Base-by-base conservation (phyloP, 2,113 vertebrate species). In the Physeter macrocephalus region DNA sequence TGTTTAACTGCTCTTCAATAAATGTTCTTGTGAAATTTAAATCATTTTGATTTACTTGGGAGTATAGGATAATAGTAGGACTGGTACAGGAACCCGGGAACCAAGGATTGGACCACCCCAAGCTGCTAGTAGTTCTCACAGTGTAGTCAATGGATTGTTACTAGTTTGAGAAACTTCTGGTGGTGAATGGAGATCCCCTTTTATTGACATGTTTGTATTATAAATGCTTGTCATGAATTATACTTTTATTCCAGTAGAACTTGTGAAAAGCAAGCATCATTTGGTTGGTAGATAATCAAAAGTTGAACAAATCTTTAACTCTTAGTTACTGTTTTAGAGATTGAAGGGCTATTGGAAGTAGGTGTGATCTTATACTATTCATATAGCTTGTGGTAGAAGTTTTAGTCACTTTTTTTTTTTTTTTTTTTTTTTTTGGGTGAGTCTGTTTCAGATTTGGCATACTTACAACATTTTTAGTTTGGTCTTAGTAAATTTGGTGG, bases 401-500 rank as follows among this genome's bases (percentile, higher is more conserved):
- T 91, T 49, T 83, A 67, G 64, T 93, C 8, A 6, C 36, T n/a
- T 87, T 21, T 23, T 36, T 13, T 43, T 15, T 75, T 57, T 36
- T 18, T 43, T n/a, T 15, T 75, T 57, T 41, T 43, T 43, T 15
- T 27, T 17, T 62, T 57, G 54, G 27, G 12, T 41, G 54, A 78
- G 23, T 61, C 5, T 83, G 72, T 81, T 94, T 57, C 52, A 36
- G 39, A 17, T 86, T 78, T 74, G 46, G 21, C 21, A n/a, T 59
- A 67, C 23, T 93, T 81, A 64, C 20, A 86, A 21, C 93, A 49
- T 41, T 93, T 92, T 96, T 85, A 80, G 66, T 90, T 93, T 83
- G 23, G 41, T 82, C 25, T 92, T 84, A 59, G 27, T 88, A 52
- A 83, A 64, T 78, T 95, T 95, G 54, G 9, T 92, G 39, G 71